A percentile compares a stretch with the other conserved stretches of the same genome.
Conservation (phyloP, 37 sponge, comb jelly and placozoan genomes). For the Hexactinellida sp. region DNA sequence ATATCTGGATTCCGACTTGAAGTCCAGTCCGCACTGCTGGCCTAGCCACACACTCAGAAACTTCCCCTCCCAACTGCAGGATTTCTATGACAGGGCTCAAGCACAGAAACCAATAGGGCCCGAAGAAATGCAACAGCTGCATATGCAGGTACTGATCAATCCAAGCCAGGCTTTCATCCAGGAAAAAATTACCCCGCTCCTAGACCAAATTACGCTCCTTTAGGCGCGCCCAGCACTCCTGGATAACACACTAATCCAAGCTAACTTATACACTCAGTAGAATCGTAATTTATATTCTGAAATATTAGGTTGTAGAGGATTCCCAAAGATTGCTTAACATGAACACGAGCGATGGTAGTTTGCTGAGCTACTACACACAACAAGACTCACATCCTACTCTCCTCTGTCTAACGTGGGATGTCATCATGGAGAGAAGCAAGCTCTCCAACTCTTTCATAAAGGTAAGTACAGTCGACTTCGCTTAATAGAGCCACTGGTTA, state of each 20-base stretch:
- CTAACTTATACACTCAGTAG: too few species aligned
- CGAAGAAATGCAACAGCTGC: neutral
- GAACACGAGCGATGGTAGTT: neutral
- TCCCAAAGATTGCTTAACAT: neutral
- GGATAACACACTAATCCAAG: too few species aligned
- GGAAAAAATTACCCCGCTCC: too few species aligned
- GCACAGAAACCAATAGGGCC: neutral
- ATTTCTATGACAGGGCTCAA: neutral
- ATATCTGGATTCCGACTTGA: neutral
- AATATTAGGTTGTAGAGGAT: neutral
- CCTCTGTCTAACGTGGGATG: conserved; percentile 2
- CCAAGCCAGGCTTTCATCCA: too few species aligned
- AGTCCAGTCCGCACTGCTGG: neutral
- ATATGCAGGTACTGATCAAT: neutral
- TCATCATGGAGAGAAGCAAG: neutral
- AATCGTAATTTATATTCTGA: neutral
- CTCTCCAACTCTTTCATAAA: neutral
- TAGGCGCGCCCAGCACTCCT: too few species aligned
- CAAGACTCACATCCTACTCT: neutral
- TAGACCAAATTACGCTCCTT: too few species aligned
- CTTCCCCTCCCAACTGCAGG: neutral
- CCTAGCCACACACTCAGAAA: neutral
- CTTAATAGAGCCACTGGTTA: too few species aligned
- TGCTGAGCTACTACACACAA: neutral
- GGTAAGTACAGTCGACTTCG: too few species aligned